These are phyloP conservation scores for Isoperla grammatica DNA, from an alignment of 2,888 invertebrate genomes.

Conservation along the genomic window DNA sequence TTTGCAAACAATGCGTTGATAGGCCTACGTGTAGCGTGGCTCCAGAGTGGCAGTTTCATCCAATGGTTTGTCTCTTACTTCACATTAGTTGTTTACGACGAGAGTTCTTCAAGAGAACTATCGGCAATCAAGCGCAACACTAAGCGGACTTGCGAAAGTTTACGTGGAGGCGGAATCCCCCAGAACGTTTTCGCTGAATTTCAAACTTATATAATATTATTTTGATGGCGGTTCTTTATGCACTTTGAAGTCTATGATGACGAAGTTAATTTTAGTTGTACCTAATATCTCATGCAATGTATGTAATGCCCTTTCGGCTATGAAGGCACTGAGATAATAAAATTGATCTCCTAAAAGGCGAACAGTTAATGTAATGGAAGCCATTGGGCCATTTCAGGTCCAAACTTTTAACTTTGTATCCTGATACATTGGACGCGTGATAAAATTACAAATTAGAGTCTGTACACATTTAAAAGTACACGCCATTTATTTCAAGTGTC, in stretches of 20 bases:
- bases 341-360: conserved; percentile 13
- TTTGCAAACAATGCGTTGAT: too few species aligned
- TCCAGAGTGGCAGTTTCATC: too few species aligned
- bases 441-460: conserved; percentile 17
- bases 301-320: not conserved
- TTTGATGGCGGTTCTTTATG: too few species aligned
- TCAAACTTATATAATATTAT: too few species aligned
- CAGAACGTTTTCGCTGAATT: too few species aligned
- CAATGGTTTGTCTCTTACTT: too few species aligned
- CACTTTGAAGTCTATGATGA: not conserved
- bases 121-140: too few species aligned
- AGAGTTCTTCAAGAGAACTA: too few species aligned
- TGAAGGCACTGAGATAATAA: conserved; percentile 12
- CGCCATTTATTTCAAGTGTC: conserved; percentile 18
- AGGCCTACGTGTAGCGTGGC: too few species aligned
- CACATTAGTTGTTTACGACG: too few species aligned
- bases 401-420: conserved; percentile 11
- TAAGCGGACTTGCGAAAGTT: too few species aligned
- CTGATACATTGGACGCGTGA: conserved; percentile 13
- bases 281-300: conserved; percentile 8
- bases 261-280: conserved; percentile 4
- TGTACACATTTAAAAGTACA: conserved; percentile 18
- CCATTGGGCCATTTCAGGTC: conserved; percentile 8
- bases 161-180: too few species aligned
- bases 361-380: conserved; percentile 18